Percentiles rank a stretch among this genome's conserved stretches.
These are phyloP conservation scores for Chloroceryle inda DNA, from an alignment of 2,797 vertebrate species.

Conservation along the genomic window DNA sequence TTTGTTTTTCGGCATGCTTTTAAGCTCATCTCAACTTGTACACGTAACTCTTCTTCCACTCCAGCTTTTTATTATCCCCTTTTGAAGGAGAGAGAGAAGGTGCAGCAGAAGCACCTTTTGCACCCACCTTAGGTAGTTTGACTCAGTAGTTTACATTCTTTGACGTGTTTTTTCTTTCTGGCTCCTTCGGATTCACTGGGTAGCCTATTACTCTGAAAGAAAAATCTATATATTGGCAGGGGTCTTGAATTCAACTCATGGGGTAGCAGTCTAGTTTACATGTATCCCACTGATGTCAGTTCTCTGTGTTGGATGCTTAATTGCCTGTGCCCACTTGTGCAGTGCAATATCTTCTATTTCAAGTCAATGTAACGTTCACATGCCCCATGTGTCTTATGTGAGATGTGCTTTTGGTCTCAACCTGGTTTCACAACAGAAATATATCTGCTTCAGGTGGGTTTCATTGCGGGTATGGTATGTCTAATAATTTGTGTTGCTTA, in stretches of 20 bases:
- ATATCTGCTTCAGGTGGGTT: not conserved
- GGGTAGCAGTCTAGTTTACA: not conserved
- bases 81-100: not conserved
- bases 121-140: rapidly evolving
- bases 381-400: not conserved
- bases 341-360: not conserved
- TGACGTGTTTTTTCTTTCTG: not conserved
- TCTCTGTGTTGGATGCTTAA: not conserved
- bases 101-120: not conserved
- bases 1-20: not conserved
- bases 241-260: not conserved
- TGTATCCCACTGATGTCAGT: no score
- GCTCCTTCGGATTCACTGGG: not conserved
- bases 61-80: not conserved
- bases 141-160: not conserved
- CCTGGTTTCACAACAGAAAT: not conserved
- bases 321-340: not conserved
- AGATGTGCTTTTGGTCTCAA: not conserved
- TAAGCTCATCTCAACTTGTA: not conserved
- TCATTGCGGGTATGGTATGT: not conserved
- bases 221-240: not conserved
- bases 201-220: not conserved
- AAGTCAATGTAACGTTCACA: rapidly evolving
- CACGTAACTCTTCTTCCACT: no score
- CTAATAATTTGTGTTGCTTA: not conserved